Conservation (phyloP, 2,113 vertebrate genomes). For the Trogon surrucura region DNA sequence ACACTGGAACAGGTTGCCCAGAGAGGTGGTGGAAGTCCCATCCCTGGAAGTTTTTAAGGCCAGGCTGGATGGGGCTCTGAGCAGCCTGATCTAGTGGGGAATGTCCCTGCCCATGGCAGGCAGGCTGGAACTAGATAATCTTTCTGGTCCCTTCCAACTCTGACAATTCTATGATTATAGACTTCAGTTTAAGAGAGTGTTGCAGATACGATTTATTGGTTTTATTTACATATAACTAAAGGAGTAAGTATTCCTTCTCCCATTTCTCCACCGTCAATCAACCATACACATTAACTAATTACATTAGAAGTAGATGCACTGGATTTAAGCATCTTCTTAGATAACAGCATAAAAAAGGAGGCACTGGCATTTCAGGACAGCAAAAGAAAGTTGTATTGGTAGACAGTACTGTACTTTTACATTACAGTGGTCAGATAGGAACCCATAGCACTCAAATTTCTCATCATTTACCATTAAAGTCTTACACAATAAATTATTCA, state of each 20-base stretch:
- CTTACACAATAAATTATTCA: not conserved
- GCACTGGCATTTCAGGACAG: not conserved
- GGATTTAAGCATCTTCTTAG: not conserved
- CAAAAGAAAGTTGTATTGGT: not conserved
- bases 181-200: not conserved
- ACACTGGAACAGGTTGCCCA: too few species aligned
- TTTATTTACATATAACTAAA: not conserved
- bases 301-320: not conserved
- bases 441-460: not conserved
- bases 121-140: too few species aligned
- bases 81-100: too few species aligned
- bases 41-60: too few species aligned
- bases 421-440: not conserved
- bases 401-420: fast-evolving
- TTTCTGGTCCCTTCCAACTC: too few species aligned
- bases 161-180: not conserved
- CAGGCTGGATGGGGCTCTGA: too few species aligned
- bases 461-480: not conserved
- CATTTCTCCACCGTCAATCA: not conserved
- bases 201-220: not conserved
- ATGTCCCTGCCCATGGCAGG: too few species aligned
- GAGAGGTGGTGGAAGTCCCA: too few species aligned
- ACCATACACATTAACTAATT: not conserved
- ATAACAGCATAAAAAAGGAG: not conserved
- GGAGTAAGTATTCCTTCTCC: not conserved